Base-by-base conservation (phyloP, 2,113 vertebrate species). In the Hyla sarda region DNA sequence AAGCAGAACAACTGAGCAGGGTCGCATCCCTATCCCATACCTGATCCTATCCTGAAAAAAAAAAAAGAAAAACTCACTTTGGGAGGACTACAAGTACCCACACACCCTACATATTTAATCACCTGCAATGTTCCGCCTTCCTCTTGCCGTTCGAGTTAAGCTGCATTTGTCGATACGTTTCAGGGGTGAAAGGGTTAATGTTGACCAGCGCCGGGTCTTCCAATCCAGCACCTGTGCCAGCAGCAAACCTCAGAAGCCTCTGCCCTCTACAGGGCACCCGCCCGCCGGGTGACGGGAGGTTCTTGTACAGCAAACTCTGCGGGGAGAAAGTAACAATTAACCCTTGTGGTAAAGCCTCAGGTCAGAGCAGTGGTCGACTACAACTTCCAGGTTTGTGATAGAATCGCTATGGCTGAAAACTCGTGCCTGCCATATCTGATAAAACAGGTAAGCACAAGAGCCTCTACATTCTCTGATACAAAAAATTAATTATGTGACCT, bases 131-230 rank as follows among this genome's bases (percentile, higher is more conserved):
- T 2, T 81, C 77, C 23, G 82, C 89, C 90, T 93, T 96, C 89
- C 91, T 93, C 89, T 96, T 96, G 89, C 91, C 90, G 0, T 73
- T 89, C 17, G 89, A 86, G 30, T 89, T 89, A 50, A 93, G 88
- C 28, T 93, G 74, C 84, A 89, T 88, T 82, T 94, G 93, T 48
- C 91, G 90, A 6, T 94, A 96, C 0, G 95, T 95, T 62, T 97
- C 95, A 0, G 98, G 96, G 7, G 97, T 99, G 85, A 99, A 99
- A 28, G 98, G 98, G 80, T 99, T 99, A 41, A 99, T 93, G 58
- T 99, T 99, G 90, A 99, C 95, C 11, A 92, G 89, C 12, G 90
- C 21, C 25, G 82, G 87, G 65, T 93, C 92, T 12, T 92, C 89
- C 0, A 32, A 71, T 56, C 90, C 75, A 41, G 89, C 88, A 56